Conservation (phyloP, 2,888 invertebrate species). For the Chloroclysta siterata region DNA sequence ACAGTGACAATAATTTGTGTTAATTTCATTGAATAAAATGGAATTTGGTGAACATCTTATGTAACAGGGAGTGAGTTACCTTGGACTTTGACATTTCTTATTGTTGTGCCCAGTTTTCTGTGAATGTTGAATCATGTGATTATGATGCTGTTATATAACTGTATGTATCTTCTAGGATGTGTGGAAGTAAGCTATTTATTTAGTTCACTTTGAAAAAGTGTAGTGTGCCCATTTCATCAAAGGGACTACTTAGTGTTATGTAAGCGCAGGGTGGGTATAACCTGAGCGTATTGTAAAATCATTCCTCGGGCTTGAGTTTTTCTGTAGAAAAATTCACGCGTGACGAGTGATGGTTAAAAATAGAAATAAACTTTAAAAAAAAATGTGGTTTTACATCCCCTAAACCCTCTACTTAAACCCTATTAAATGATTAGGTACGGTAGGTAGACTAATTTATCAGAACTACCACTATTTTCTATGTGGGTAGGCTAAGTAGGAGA, state of each 20-base stretch:
- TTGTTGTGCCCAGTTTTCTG: slow-evolving; percentile 46
- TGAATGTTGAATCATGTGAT: slow-evolving; percentile 73
- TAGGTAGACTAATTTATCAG: too few relatives aligned
- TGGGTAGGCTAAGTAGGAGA: too few relatives aligned
- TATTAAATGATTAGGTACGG: background rate
- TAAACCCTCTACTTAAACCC: background rate
- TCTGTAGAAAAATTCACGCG: slow-evolving; percentile 72
- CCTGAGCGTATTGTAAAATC: slow-evolving; percentile 43
- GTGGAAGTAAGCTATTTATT: slow-evolving; percentile 56
- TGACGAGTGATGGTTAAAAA: slow-evolving; percentile 66
- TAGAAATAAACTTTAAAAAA: slow-evolving; percentile 63
- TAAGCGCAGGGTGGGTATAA: slow-evolving; percentile 48
- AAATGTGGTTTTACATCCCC: slow-evolving; percentile 41
- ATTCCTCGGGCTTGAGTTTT: slow-evolving; percentile 71
- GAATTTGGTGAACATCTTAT: slow-evolving; percentile 38
- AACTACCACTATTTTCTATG: too few relatives aligned
- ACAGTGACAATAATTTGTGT: slow-evolving; percentile 20
- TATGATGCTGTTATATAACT: slow-evolving; percentile 71
- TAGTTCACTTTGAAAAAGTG: slow-evolving; percentile 59
- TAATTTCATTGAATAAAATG: slow-evolving; percentile 19
- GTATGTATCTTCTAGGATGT: slow-evolving; percentile 58
- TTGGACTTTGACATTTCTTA: slow-evolving; percentile 55
- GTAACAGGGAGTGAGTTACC: slow-evolving; percentile 57
- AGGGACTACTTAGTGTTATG: slow-evolving; percentile 28
- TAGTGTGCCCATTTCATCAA: slow-evolving; percentile 50